Evolutionary conservation across 2,113 vertebrate genomes (phyloP).

Genomic region (Triplophysa tibetana): DNA sequence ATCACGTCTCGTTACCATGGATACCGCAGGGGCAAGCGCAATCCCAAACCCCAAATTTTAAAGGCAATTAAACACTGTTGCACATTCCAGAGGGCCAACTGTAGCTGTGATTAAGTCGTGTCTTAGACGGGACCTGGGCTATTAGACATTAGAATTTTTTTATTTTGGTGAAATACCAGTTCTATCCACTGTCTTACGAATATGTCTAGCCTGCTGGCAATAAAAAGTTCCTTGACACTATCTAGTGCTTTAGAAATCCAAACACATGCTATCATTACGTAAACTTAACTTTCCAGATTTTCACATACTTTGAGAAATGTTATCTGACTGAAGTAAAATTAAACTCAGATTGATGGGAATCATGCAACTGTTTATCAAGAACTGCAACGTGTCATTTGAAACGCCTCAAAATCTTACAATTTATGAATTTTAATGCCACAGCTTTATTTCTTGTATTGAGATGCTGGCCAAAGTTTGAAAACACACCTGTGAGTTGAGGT

Average conservation of each 20-base stretch:
- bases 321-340: neutral
- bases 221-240: neutral
- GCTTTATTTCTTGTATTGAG: neutral
- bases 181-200: neutral
- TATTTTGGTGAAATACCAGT: neutral
- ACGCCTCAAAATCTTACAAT: too few species aligned
- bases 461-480: constrained; percentile 43
- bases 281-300: neutral
- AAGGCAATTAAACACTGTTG: constrained; percentile 60
- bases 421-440: neutral
- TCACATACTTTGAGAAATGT: too few species aligned
- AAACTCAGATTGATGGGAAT: neutral
- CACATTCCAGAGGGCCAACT: constrained; percentile 70
- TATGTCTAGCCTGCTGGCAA: neutral
- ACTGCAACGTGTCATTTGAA: neutral
- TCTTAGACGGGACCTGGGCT: constrained; percentile 55
- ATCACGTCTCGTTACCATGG: constrained; percentile 68
- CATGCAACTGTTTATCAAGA: neutral
- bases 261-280: neutral
- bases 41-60: constrained; percentile 62
- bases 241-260: neutral
- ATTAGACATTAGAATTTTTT: constrained; percentile 46
- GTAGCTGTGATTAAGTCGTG: constrained; percentile 70
- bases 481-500: constrained; percentile 88
- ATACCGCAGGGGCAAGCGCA: constrained; percentile 65